Evolutionary conservation across 1,140 invertebrate species (phyloP).

Genomic region (Odontomachus brunneus): DNA sequence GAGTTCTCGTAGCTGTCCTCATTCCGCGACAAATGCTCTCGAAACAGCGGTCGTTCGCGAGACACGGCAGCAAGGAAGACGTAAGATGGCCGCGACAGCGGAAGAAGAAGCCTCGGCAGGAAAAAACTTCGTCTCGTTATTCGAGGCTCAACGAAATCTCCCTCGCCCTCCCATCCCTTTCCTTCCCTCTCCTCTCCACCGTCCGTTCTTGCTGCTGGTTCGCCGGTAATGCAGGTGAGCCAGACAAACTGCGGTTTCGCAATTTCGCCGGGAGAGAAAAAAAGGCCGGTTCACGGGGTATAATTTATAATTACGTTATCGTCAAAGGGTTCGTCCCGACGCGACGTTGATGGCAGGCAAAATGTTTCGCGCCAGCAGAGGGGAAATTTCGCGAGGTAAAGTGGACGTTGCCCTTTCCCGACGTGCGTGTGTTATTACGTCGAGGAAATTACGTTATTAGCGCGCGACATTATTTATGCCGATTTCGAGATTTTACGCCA

Average conservation of each 20-base stretch:
- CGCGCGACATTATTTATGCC: slow-evolving; percentile 6
- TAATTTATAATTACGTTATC: slow-evolving; percentile 63
- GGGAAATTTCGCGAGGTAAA: slow-evolving; percentile 49
- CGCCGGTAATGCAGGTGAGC: slow-evolving; percentile 41
- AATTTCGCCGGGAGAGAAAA: slow-evolving; percentile 49
- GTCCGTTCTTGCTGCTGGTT: slow-evolving; percentile 45
- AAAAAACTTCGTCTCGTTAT: slow-evolving; percentile 71
- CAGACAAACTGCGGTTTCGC: slow-evolving; percentile 55
- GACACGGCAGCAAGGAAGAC: slow-evolving; percentile 32
- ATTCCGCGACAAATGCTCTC: slow-evolving; percentile 35
- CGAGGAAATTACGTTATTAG: slow-evolving; percentile 39
- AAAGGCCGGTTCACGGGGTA: slow-evolving; percentile 41
- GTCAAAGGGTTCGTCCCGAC: slow-evolving; percentile 48
- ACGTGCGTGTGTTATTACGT: slow-evolving; percentile 27
- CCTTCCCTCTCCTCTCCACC: no score
- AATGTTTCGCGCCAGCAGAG: slow-evolving; percentile 45
- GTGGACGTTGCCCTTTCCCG: slow-evolving; percentile 29
- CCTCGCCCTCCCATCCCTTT: no score
- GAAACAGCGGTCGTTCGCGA: slow-evolving; percentile 10
- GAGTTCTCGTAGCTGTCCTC: slow-evolving; percentile 42
- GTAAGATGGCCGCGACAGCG: slow-evolving; percentile 3
- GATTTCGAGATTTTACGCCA: neutral
- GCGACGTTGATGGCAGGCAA: slow-evolving; percentile 49
- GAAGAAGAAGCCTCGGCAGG: slow-evolving; percentile 1
- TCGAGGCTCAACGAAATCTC: slow-evolving; percentile 68